Conservation (phyloP, 2,113 vertebrate genomes). For the Phaethornis superciliosus region DNA sequence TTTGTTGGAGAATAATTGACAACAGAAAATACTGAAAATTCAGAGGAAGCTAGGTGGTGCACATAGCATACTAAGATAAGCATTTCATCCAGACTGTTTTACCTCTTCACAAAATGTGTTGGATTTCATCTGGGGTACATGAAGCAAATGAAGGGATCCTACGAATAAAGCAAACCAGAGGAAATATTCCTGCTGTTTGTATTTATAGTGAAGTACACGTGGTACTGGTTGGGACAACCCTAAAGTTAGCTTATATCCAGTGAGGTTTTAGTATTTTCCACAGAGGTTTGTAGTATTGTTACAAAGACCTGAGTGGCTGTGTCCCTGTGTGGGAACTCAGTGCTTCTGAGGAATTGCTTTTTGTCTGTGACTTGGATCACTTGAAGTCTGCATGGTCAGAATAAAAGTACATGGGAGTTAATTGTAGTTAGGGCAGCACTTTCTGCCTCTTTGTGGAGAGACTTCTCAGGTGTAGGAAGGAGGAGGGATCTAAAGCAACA, state of each 20-base stretch:
- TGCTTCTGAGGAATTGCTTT: not conserved
- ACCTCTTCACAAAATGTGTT: not conserved
- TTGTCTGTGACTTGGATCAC: not conserved
- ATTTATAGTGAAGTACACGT: not conserved
- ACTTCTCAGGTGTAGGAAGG: not conserved
- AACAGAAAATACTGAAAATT: not conserved
- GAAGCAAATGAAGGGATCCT: not conserved
- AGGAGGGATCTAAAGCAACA: not conserved
- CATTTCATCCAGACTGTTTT: not conserved
- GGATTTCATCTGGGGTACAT: accelerated
- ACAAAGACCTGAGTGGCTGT: not conserved
- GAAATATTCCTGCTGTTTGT: not conserved
- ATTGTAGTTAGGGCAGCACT: not conserved
- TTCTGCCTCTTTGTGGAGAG: not conserved
- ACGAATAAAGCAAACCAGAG: not conserved
- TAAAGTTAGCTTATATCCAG: not conserved
- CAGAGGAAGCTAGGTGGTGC: not conserved
- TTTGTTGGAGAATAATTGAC: not conserved
- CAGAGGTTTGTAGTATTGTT: accelerated
- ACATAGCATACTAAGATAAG: accelerated
- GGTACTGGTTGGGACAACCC: not conserved
- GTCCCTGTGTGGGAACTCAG: not conserved
- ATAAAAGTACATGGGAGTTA: not conserved
- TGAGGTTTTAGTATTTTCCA: not conserved
- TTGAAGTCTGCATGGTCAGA: not conserved